phyloP scores from a whole-genome alignment of 1,140 invertebrate genomes.

The Anthonomus grandis region DNA sequence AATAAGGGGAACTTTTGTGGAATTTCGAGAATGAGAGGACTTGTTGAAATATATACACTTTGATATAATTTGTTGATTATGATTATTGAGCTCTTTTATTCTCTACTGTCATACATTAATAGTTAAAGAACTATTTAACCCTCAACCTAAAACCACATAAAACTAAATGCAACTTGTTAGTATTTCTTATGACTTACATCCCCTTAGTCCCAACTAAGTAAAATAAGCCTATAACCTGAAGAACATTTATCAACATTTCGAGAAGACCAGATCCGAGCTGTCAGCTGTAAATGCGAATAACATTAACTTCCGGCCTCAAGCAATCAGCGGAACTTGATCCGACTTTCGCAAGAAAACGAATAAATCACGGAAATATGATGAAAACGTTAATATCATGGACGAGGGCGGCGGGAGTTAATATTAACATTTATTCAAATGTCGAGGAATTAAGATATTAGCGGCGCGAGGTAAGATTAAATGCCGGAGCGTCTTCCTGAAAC shows the following conservation, averaged over 20 bases:
- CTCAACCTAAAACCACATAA: too few species aligned
- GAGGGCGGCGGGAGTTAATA: conserved; percentile 29
- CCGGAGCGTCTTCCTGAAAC: conserved; percentile 22
- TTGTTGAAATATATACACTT: too few species aligned
- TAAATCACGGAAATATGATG: conserved; percentile 32
- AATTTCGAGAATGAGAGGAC: too few species aligned
- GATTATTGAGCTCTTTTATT: too few species aligned
- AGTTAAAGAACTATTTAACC: too few species aligned
- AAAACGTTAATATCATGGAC: conserved; percentile 29
- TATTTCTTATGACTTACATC: too few species aligned
- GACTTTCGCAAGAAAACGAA: conserved; percentile 26
- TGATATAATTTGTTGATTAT: too few species aligned
- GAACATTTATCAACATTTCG: background rate
- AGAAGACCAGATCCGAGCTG: background rate
- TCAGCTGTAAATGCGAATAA: conserved; percentile 4
- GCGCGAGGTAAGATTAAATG: conserved; percentile 36
- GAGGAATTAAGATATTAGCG: conserved; percentile 40
- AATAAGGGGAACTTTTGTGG: too few species aligned
- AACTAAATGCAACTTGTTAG: too few species aligned
- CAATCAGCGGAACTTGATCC: conserved; percentile 26
- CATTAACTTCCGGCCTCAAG: conserved; percentile 2
- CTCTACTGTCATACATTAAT: too few species aligned
- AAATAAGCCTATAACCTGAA: too few species aligned
- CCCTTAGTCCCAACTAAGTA: too few species aligned
- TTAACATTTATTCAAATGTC: conserved; percentile 43